These are phyloP conservation scores for Mandrillus leucophaeus DNA, from an alignment of 2,113 vertebrate genomes.

Conservation along the genomic window DNA sequence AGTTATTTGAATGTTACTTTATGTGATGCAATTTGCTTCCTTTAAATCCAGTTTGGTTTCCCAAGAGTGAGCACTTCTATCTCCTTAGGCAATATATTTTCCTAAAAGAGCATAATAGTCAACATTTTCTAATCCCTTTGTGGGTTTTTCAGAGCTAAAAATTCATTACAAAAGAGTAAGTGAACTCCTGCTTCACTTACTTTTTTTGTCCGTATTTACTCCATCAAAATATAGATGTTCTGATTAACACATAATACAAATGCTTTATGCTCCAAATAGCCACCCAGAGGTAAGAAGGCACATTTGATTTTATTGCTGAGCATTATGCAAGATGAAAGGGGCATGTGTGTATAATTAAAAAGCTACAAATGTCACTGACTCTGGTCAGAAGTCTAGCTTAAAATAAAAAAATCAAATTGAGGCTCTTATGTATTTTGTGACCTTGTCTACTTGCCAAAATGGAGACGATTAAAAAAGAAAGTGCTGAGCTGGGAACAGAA, in stretches of 20 bases:
- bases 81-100: slow-evolving; percentile 58
- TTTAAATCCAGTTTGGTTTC: slow-evolving; percentile 70
- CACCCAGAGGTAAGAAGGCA: slow-evolving; percentile 72
- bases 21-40: slow-evolving; percentile 57
- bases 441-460: slow-evolving; percentile 64
- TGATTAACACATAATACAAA: slow-evolving; percentile 83
- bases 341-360: slow-evolving; percentile 75
- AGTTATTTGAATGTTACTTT: slow-evolving; percentile 77
- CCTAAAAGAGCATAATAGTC: slow-evolving; percentile 61
- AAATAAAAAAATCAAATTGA: slow-evolving; percentile 33
- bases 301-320: slow-evolving; percentile 75
- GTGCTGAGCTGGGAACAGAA: background rate
- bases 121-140: slow-evolving; percentile 72
- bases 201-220: slow-evolving; percentile 53
- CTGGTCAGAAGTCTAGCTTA: slow-evolving; percentile 60
- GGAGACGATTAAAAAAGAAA: slow-evolving; percentile 20
- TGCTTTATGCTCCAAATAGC: slow-evolving; percentile 74
- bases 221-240: slow-evolving; percentile 74
- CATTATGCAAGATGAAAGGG: slow-evolving; percentile 74
- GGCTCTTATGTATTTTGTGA: slow-evolving; percentile 31
- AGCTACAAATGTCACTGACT: slow-evolving; percentile 73
- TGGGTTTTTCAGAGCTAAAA: slow-evolving; percentile 69
- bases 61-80: slow-evolving; percentile 77
- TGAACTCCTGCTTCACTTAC: slow-evolving; percentile 40
- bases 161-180: slow-evolving; percentile 75